Evolutionary conservation across 1,140 invertebrate species (phyloP).

Genomic region (Psilanteris sp.): DNA sequence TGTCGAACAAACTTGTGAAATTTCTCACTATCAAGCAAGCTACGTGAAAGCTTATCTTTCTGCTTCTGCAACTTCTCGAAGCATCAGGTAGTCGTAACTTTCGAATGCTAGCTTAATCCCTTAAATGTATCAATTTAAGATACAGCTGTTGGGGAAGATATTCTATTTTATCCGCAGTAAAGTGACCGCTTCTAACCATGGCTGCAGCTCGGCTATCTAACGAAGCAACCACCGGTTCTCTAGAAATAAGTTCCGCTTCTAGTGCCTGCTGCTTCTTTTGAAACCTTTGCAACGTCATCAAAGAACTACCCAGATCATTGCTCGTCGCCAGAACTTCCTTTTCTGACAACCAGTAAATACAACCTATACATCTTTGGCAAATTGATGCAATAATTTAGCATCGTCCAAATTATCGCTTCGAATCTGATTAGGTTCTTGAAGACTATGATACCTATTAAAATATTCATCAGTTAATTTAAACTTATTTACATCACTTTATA

Average conservation of each 20-base stretch:
- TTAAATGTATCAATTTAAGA: slow-evolving; percentile 83
- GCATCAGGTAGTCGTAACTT: slow-evolving; percentile 88
- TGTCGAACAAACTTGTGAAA: slow-evolving; percentile 90
- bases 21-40: slow-evolving; percentile 87
- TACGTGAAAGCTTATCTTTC: slow-evolving; percentile 85
- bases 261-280: slow-evolving; percentile 97
- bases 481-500: too few species aligned
- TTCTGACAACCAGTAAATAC: slow-evolving; percentile 92
- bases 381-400: slow-evolving; percentile 90
- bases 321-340: slow-evolving; percentile 91
- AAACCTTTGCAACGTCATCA: slow-evolving; percentile 95
- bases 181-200: slow-evolving; percentile 91
- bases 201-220: slow-evolving; percentile 86
- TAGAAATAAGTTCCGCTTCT: slow-evolving; percentile 89
- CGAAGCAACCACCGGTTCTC: slow-evolving; percentile 89
- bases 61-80: slow-evolving; percentile 86
- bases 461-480: too few species aligned
- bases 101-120: slow-evolving; percentile 86
- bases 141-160: slow-evolving; percentile 83
- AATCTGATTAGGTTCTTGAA: slow-evolving; percentile 94
- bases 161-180: slow-evolving; percentile 87
- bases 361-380: slow-evolving; percentile 91
- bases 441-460: slow-evolving; percentile 89
- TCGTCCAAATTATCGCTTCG: slow-evolving; percentile 94
- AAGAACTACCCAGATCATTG: slow-evolving; percentile 86